Conservation (phyloP, 2,113 vertebrate genomes). For the Microtus richardsoni region DNA sequence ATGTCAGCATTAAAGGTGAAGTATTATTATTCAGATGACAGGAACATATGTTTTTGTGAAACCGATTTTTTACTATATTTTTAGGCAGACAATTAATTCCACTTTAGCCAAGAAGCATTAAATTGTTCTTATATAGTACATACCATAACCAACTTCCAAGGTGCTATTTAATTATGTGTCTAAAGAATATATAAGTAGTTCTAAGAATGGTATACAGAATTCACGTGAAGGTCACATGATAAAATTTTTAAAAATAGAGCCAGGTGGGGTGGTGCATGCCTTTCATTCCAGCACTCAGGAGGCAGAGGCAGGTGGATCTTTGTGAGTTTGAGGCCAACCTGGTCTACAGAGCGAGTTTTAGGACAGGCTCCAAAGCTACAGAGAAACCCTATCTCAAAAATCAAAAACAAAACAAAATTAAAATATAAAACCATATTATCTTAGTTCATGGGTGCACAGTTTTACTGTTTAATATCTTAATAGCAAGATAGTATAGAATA, state of each 20-base stretch:
- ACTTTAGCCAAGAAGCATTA: neutral
- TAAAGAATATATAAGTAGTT: constrained; percentile 46
- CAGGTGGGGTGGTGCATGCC: too few species aligned
- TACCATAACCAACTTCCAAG: neutral
- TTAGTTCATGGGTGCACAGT: neutral
- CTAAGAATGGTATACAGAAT: neutral
- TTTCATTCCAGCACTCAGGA: too few species aligned
- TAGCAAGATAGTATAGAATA: neutral
- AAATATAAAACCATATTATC: neutral
- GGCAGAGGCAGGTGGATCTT: too few species aligned
- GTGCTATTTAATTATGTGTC: neutral
- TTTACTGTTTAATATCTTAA: constrained; percentile 35
- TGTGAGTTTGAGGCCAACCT: too few species aligned
- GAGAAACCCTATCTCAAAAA: too few species aligned
- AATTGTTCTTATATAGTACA: neutral
- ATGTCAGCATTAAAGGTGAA: constrained; percentile 97
- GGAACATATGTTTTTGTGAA: constrained; percentile 13
- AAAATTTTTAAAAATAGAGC: constrained; percentile 37
- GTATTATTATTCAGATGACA: constrained; percentile 73
- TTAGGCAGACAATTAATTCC: neutral
- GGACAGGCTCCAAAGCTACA: too few species aligned
- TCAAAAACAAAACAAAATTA: too few species aligned
- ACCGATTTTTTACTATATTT: neutral
- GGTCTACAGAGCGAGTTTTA: too few species aligned
- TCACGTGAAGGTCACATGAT: constrained; percentile 8